phyloP scores from a whole-genome alignment of 1,140 invertebrate genomes.

The Hirudo medicinalis region DNA sequence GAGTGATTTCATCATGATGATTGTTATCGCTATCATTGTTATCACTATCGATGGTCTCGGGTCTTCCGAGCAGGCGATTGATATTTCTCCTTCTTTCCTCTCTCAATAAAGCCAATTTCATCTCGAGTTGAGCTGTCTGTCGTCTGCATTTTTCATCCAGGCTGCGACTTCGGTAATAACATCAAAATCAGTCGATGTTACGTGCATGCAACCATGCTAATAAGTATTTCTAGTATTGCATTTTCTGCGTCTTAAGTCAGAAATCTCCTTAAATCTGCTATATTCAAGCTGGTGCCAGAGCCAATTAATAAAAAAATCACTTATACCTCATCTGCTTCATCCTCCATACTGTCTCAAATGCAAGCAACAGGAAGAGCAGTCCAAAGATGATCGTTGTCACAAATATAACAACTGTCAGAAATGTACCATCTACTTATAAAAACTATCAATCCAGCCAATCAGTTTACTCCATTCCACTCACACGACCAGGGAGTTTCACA shows the following conservation, averaged over 20 bases:
- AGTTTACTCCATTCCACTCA: background rate
- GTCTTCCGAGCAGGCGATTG: background rate
- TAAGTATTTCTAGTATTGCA: too few relatives aligned
- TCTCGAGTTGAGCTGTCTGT: background rate
- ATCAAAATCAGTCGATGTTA: too few relatives aligned
- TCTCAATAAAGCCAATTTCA: background rate
- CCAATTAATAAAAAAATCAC: background rate
- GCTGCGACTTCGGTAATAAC: background rate
- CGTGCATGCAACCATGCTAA: too few relatives aligned
- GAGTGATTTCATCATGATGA: too few relatives aligned
- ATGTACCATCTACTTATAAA: background rate
- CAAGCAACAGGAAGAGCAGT: slow-evolving; percentile 5
- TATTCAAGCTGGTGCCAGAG: too few relatives aligned
- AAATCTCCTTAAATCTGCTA: too few relatives aligned
- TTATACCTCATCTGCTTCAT: slow-evolving; percentile 8
- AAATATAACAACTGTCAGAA: slow-evolving; percentile 8
- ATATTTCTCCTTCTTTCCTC: slow-evolving; percentile 8
- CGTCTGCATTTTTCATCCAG: slow-evolving; percentile 4
- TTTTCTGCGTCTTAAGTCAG: too few relatives aligned
- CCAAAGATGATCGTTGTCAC: slow-evolving; percentile 5
- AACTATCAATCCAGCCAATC: background rate
- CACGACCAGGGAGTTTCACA: background rate
- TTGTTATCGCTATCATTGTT: too few relatives aligned
- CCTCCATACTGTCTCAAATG: background rate
- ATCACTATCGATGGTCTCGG: background rate